Percentiles rank a stretch among this genome's conserved stretches.
phyloP scores from a whole-genome alignment of 2,888 invertebrate species.

The Polylopha cassiicola region DNA sequence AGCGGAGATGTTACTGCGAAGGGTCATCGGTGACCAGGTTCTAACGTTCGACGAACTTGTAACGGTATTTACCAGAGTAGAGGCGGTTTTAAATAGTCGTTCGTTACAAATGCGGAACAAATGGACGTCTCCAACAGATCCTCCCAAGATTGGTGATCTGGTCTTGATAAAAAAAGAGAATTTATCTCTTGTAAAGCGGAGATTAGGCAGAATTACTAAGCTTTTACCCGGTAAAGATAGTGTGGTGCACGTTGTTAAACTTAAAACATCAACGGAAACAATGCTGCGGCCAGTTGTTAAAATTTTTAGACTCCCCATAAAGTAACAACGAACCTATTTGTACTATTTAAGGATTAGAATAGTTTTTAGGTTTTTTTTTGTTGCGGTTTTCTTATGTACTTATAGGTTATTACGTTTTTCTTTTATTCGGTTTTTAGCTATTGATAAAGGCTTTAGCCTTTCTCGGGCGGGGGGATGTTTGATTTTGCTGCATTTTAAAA shows the following conservation, averaged over 20 bases:
- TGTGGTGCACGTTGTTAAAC: neutral
- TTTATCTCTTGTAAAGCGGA: neutral
- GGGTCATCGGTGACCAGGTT: constrained; percentile 5
- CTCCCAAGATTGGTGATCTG: neutral
- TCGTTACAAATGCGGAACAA: neutral
- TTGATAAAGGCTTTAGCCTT: neutral
- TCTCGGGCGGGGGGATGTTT: constrained; percentile 1
- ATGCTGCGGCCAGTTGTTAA: constrained; percentile 1
- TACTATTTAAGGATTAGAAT: no score
- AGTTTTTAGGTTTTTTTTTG: no score
- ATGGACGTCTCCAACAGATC: neutral
- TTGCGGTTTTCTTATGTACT: neutral
- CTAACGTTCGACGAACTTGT: constrained; percentile 11
- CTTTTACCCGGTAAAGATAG: neutral
- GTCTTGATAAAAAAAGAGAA: constrained; percentile 1
- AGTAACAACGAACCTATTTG: neutral
- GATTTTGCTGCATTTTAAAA: no score
- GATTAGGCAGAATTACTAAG: neutral
- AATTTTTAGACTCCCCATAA: constrained; percentile 1
- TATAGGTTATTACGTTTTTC: neutral
- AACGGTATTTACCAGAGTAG: constrained; percentile 1
- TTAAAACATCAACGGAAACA: neutral
- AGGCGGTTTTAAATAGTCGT: constrained; percentile 3
- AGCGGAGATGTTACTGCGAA: constrained; percentile 1
- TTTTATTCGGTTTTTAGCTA: neutral